Percentiles rank a stretch among this genome's conserved stretches.
phyloP scores from a whole-genome alignment of 2,113 vertebrate genomes.

The Microtus pennsylvanicus region DNA sequence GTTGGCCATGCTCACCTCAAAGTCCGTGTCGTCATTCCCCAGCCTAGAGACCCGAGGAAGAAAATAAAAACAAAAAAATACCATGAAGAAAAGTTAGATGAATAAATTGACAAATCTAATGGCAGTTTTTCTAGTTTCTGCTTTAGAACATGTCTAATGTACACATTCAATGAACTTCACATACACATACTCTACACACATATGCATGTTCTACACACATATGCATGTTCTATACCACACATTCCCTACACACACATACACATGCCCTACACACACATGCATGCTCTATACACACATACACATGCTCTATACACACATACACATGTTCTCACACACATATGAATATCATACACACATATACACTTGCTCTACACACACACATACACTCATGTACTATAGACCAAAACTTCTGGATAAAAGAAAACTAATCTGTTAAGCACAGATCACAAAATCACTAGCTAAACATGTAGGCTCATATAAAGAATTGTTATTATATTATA shows the following conservation, averaged over 20 bases:
- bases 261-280: background rate
- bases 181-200: background rate
- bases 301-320: background rate
- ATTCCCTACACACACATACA: background rate
- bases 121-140: conserved; percentile 15
- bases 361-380: background rate
- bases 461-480: background rate
- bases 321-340: background rate
- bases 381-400: background rate
- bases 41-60: conserved; percentile 85
- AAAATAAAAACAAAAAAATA: background rate
- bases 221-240: background rate
- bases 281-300: background rate
- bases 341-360: background rate
- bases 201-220: background rate
- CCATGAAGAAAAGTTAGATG: background rate
- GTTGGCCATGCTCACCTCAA: conserved; percentile 90
- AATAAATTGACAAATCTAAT: background rate
- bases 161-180: background rate
- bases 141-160: background rate
- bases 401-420: background rate
- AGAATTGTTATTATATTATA: too few species aligned
- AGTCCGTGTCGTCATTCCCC: conserved; percentile 88
- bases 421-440: background rate
- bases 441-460: conserved; percentile 13